These are phyloP conservation scores for Sitophilus oryzae DNA, from an alignment of 1,140 invertebrate genomes.

Conservation along the genomic window DNA sequence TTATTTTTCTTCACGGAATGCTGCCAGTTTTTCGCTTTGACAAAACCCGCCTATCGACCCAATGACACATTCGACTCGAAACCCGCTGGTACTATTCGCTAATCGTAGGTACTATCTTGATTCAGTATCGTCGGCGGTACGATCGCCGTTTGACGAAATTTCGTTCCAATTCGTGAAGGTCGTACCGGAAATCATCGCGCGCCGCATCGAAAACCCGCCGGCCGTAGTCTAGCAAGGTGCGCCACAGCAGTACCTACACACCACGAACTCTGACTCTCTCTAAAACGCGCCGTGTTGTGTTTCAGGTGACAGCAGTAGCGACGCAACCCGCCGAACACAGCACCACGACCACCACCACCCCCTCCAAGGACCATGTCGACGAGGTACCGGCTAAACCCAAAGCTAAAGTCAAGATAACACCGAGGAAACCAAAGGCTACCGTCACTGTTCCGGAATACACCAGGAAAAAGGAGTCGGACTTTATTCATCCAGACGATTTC, in stretches of 20 bases:
- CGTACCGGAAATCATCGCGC: slow-evolving; percentile 25
- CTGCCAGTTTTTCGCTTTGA: no score
- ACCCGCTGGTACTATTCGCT: no score
- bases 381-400: slow-evolving; percentile 6
- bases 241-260: slow-evolving; percentile 24
- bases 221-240: slow-evolving; percentile 25
- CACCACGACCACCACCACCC: slow-evolving; percentile 28
- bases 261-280: slow-evolving; percentile 29
- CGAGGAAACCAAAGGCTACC: slow-evolving; percentile 16
- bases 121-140: no score
- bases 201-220: slow-evolving; percentile 14
- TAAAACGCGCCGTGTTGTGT: slow-evolving; percentile 21
- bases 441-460: slow-evolving; percentile 11
- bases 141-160: slow-evolving; percentile 19
- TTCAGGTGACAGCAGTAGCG: neutral
- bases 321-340: slow-evolving; percentile 30
- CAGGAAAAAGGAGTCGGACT: slow-evolving; percentile 39
- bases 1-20: no score
- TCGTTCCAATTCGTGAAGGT: slow-evolving; percentile 29
- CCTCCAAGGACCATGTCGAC: slow-evolving; percentile 15
- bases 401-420: slow-evolving; percentile 21
- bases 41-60: no score
- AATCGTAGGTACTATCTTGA: no score
- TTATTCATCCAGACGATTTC: slow-evolving; percentile 49
- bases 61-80: no score